Evolutionary conservation across 1,140 invertebrate species (phyloP).

Genomic region (Mactra quadrangularis): DNA sequence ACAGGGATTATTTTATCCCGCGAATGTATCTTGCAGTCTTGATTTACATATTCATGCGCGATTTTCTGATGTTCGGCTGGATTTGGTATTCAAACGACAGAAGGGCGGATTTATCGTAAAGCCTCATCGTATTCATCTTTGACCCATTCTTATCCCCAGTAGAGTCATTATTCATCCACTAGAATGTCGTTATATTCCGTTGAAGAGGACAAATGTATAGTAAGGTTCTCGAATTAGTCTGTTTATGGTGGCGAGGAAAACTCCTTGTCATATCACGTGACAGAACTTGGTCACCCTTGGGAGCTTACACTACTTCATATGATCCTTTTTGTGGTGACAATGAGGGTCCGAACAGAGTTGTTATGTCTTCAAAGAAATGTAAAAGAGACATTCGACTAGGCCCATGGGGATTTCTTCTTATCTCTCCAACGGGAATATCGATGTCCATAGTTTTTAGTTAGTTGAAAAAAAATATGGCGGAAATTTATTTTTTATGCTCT

Average conservation of each 20-base stretch:
- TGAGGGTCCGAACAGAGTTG: too few species aligned
- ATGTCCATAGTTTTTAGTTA: too few species aligned
- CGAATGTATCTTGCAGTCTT: constrained; percentile 32
- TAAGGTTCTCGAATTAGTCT: constrained; percentile 19
- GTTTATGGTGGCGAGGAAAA: neutral
- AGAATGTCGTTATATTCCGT: constrained; percentile 9
- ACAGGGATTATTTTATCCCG: constrained; percentile 45
- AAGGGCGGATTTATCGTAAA: constrained; percentile 54
- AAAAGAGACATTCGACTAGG: too few species aligned
- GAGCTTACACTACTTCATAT: too few species aligned
- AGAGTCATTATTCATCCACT: constrained; percentile 38
- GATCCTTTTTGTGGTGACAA: too few species aligned
- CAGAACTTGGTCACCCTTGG: too few species aligned
- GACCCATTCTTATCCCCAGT: constrained; percentile 34
- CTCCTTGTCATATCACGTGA: too few species aligned
- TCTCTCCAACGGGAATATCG: too few species aligned
- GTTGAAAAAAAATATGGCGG: too few species aligned
- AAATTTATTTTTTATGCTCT: too few species aligned
- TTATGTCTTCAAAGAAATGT: too few species aligned
- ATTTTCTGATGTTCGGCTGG: constrained; percentile 19
- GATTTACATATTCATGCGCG: constrained; percentile 62
- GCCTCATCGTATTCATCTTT: constrained; percentile 42
- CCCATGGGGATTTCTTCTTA: too few species aligned
- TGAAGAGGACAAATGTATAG: constrained; percentile 20
- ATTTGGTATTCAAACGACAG: constrained; percentile 62